Evolutionary conservation across 2,113 vertebrate species (phyloP).

Genomic region (Rhinichthys klamathensis): DNA sequence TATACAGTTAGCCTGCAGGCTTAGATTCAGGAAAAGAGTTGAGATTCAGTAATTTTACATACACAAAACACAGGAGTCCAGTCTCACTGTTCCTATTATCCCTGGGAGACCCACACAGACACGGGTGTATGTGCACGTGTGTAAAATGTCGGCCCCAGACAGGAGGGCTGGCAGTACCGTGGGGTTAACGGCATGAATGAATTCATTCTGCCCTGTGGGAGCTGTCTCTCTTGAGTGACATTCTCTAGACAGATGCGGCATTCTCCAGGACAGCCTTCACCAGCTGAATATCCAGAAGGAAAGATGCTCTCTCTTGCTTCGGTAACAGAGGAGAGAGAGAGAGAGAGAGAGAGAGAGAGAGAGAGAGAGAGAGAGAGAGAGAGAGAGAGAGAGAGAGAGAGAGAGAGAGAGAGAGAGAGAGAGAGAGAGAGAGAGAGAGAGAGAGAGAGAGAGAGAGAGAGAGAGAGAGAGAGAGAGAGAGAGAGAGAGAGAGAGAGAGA

Average conservation of each 20-base stretch:
- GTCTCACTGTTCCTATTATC: not conserved
- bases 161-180: conserved; percentile 4
- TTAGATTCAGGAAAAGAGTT: not conserved
- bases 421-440: conserved; percentile 6
- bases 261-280: conserved; percentile 72
- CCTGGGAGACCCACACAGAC: not conserved
- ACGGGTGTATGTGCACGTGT: conserved; percentile 2
- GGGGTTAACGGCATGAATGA: conserved; percentile 44
- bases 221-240: conserved; percentile 36
- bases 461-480: conserved; percentile 4
- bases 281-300: conserved; percentile 66
- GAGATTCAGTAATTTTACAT: not conserved
- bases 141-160: not conserved
- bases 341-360: conserved; percentile 4
- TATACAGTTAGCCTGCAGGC: not conserved
- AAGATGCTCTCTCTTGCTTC: conserved; percentile 54
- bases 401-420: too few relatives aligned
- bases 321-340: conserved; percentile 23
- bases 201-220: conserved; percentile 17
- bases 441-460: conserved; percentile 4
- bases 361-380: too few relatives aligned
- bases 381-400: too few relatives aligned
- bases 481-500: not conserved
- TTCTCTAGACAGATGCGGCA: conserved; percentile 64
- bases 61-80: not conserved